Conservation (phyloP, 1,140 invertebrate species). For the Pomacea maculata region DNA sequence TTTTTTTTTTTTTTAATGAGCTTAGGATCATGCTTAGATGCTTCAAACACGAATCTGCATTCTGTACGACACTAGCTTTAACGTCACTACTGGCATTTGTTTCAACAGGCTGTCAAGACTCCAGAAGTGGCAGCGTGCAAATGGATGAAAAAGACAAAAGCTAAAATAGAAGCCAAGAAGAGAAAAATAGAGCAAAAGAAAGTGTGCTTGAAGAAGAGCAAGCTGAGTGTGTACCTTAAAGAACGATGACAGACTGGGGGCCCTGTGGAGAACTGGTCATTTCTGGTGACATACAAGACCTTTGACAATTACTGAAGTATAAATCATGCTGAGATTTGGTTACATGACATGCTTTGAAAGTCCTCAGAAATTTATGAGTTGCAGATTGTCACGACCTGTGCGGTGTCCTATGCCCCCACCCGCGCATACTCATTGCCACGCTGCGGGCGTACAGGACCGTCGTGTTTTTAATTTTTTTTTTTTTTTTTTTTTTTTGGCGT, state of each 20-base stretch:
- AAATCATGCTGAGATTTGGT: neutral
- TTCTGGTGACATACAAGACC: neutral
- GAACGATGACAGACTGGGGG: neutral
- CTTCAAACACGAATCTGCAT: neutral
- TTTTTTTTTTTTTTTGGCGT: too few relatives aligned
- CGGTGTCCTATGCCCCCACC: too few relatives aligned
- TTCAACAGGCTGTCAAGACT: constrained; percentile 73
- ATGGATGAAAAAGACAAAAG: constrained; percentile 79
- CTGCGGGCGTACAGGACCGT: too few relatives aligned
- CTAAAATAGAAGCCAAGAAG: constrained; percentile 80
- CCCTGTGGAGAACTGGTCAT: neutral
- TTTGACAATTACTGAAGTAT: neutral
- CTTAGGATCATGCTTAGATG: neutral
- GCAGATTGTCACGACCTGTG: too few relatives aligned
- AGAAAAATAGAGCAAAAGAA: constrained; percentile 48
- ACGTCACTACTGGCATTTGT: constrained; percentile 3
- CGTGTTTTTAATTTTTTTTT: too few relatives aligned
- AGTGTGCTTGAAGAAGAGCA: constrained; percentile 31
- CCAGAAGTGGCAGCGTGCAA: constrained; percentile 80
- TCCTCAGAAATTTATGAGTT: neutral
- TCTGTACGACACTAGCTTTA: neutral
- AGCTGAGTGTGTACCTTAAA: constrained; percentile 26
- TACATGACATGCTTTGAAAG: neutral
- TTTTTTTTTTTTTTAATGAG: too few relatives aligned
- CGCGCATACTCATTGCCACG: too few relatives aligned